Evolutionary conservation across 2,888 invertebrate species (phyloP).

Genomic region (Pheosia tremula): DNA sequence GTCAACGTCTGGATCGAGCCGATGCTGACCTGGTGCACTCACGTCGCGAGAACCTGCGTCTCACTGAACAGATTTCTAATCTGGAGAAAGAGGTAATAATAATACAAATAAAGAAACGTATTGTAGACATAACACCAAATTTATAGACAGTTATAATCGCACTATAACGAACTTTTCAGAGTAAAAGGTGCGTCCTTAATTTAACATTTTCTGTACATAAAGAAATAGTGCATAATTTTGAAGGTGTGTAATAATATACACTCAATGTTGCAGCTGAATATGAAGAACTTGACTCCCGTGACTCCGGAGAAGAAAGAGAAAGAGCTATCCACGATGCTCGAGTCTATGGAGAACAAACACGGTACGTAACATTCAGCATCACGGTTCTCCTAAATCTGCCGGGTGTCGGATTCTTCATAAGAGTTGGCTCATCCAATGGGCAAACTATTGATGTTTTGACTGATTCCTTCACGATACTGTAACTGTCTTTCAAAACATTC

Average conservation of each 20-base stretch:
- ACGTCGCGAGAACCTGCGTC: conserved; percentile 90
- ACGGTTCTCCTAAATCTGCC: not conserved
- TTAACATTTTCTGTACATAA: not conserved
- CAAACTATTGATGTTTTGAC: conserved; percentile 85
- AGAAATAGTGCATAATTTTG: not conserved
- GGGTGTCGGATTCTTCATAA: conserved; percentile 14
- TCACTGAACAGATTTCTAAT: conserved; percentile 91
- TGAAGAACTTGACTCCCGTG: conserved; percentile 84
- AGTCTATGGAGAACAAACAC: conserved; percentile 93
- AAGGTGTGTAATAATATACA: conserved; percentile 5
- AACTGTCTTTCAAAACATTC: conserved; percentile 76
- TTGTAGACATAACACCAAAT: too few relatives aligned
- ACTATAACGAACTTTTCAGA: too few relatives aligned
- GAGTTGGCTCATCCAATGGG: conserved; percentile 61
- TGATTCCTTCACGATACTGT: conserved; percentile 42
- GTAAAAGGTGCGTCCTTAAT: too few relatives aligned
- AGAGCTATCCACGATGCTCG: conserved; percentile 89
- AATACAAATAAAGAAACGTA: not conserved
- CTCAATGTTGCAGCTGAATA: conserved; percentile 77
- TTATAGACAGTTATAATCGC: too few relatives aligned
- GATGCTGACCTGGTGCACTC: conserved; percentile 93
- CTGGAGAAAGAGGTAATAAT: conserved; percentile 90
- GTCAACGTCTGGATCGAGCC: conserved; percentile 91
- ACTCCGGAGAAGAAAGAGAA: conserved; percentile 87
- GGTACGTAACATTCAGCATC: conserved; percentile 82